Evolutionary conservation across 1,140 invertebrate genomes (phyloP).

Genomic region (Tribolium castaneum): DNA sequence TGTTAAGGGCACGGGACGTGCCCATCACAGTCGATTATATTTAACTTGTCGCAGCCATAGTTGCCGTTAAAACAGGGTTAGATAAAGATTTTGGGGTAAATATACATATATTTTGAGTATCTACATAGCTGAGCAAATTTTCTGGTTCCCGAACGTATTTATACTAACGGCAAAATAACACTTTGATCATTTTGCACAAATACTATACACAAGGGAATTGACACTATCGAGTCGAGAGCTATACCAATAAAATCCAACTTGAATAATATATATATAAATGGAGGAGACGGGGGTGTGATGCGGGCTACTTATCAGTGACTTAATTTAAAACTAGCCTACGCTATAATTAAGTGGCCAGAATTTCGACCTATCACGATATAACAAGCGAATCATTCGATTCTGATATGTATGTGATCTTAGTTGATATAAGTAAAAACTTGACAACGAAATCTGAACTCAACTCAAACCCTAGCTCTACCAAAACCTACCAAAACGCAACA

Average conservation of each 20-base stretch:
- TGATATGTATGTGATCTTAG: conserved; percentile 65
- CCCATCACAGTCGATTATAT: neutral
- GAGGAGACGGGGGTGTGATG: conserved; percentile 56
- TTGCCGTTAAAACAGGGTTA: conserved; percentile 2
- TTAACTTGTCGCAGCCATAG: neutral
- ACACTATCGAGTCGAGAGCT: conserved; percentile 56
- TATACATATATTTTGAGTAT: conserved; percentile 42
- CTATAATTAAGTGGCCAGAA: conserved; percentile 45
- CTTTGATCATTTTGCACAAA: conserved; percentile 50
- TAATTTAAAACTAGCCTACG: conserved; percentile 21
- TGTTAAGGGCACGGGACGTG: neutral
- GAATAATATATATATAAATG: conserved; percentile 50
- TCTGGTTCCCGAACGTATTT: conserved; percentile 59
- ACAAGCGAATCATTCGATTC: conserved; percentile 60
- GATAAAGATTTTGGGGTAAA: conserved; percentile 9
- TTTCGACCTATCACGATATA: conserved; percentile 56
- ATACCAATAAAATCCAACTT: conserved; percentile 61
- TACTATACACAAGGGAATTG: conserved; percentile 55
- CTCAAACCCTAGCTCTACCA: neutral
- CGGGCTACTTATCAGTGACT: conserved; percentile 53
- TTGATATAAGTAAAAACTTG: conserved; percentile 57
- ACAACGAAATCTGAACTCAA: neutral
- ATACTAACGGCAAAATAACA: conserved; percentile 58
- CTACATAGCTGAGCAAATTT: conserved; percentile 59
- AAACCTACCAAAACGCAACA: neutral